Evolutionary conservation across 2,113 vertebrate genomes (phyloP).

Genomic region (Neolamprologus tretocephalus): DNA sequence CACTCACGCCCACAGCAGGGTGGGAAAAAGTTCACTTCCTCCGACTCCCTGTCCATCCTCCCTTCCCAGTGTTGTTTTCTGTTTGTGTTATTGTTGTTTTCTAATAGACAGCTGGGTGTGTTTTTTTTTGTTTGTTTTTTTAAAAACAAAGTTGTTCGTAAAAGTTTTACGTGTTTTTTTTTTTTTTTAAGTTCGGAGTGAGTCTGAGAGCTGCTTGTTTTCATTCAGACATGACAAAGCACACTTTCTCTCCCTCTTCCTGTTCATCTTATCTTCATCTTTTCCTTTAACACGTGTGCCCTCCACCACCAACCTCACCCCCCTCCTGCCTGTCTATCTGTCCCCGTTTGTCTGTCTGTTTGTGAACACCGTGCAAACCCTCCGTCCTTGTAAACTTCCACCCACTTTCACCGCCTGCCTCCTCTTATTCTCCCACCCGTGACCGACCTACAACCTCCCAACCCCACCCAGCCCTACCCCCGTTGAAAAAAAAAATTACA

Average conservation of each 20-base stretch:
- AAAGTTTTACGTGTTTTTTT: not conserved
- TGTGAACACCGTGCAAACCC: constrained; percentile 61
- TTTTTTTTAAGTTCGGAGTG: constrained; percentile 23
- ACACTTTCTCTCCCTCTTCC: constrained; percentile 14
- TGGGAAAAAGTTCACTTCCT: not conserved
- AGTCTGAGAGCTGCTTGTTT: constrained; percentile 60
- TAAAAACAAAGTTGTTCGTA: not conserved
- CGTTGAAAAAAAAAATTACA: constrained; percentile 29
- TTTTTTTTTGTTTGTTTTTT: not conserved
- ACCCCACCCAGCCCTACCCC: not conserved
- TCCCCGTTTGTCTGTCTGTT: constrained; percentile 52
- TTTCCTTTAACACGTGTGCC: not conserved
- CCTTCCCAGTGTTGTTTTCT: not conserved
- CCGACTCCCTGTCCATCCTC: not conserved
- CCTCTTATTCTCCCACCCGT: not conserved
- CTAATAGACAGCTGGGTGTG: constrained; percentile 28
- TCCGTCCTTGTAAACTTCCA: constrained; percentile 23
- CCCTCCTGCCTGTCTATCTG: not conserved
- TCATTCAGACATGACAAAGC: constrained; percentile 61
- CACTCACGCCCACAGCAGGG: not conserved
- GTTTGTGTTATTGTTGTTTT: constrained; percentile 44
- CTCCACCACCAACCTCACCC: not conserved
- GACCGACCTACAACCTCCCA: not conserved
- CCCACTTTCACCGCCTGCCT: not conserved
- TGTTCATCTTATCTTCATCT: not conserved